Evolutionary conservation across 2,888 invertebrate genomes (phyloP).

Genomic region (Brenthis daphne): DNA sequence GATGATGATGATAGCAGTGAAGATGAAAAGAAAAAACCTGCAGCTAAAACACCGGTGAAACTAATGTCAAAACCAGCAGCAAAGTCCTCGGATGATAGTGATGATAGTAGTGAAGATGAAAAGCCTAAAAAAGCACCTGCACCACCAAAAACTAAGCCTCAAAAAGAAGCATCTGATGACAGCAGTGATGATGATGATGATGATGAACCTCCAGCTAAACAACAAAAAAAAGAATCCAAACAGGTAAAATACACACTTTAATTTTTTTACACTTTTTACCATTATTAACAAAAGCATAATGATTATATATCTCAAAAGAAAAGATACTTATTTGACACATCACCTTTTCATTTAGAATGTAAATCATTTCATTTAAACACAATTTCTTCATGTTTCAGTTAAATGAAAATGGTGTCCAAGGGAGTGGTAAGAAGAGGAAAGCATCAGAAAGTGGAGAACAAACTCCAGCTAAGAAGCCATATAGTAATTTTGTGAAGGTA

Average conservation of each 20-base stretch:
- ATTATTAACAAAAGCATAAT: too few relatives aligned
- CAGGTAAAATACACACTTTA: conserved; percentile 46
- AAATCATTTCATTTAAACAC: not conserved
- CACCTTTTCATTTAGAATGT: not conserved
- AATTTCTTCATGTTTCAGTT: conserved; percentile 46
- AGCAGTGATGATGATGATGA: conserved; percentile 41
- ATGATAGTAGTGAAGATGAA: conserved; percentile 36
- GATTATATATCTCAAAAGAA: too few relatives aligned
- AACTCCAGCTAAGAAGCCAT: conserved; percentile 80
- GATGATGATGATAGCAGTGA: conserved; percentile 59
- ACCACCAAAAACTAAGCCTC: conserved; percentile 33
- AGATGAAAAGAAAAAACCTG: conserved; percentile 52
- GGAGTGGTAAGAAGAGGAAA: conserved; percentile 68
- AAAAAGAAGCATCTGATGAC: conserved; percentile 33
- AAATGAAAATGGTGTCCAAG: conserved; percentile 47
- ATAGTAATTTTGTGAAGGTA: conserved; percentile 88
- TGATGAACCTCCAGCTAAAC: conserved; percentile 51
- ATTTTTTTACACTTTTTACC: too few relatives aligned
- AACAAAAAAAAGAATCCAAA: conserved; percentile 45
- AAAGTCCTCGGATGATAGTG: conserved; percentile 42
- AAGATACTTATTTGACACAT: too few relatives aligned
- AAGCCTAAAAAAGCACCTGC: conserved; percentile 26
- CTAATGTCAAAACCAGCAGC: conserved; percentile 17
- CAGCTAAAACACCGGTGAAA: conserved; percentile 27
- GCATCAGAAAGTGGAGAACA: conserved; percentile 63